Evolutionary conservation across 2,888 invertebrate species (phyloP).

Genomic region (Galerucella nymphaeae): DNA sequence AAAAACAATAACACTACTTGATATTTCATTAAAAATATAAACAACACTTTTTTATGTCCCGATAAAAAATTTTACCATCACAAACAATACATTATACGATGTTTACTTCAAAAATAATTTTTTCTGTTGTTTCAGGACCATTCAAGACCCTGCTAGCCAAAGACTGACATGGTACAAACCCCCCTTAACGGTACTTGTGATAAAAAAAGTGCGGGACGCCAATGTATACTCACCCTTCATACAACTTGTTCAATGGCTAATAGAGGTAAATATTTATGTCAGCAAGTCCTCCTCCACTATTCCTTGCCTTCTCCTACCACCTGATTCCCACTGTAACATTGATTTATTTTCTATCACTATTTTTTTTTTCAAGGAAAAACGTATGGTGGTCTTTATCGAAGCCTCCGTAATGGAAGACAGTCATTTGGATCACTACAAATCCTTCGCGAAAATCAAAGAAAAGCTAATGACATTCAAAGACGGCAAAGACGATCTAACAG

Average conservation of each 20-base stretch:
- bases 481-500: slow-evolving; percentile 93
- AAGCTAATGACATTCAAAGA: slow-evolving; percentile 89
- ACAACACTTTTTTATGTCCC: too few relatives aligned
- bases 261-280: slow-evolving; percentile 75
- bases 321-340: too few relatives aligned
- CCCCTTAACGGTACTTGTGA: slow-evolving; percentile 94
- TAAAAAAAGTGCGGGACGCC: slow-evolving; percentile 95
- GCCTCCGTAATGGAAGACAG: slow-evolving; percentile 89
- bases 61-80: too few relatives aligned
- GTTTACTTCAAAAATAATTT: background rate
- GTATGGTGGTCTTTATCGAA: slow-evolving; percentile 96
- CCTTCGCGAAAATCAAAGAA: slow-evolving; percentile 82
- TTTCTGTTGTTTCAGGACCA: slow-evolving; percentile 75
- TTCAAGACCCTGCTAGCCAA: slow-evolving; percentile 97
- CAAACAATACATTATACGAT: too few relatives aligned
- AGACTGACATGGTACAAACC: slow-evolving; percentile 97
- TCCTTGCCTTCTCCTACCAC: too few relatives aligned
- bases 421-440: slow-evolving; percentile 77
- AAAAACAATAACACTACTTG: too few relatives aligned
- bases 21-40: too few relatives aligned
- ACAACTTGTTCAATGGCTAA: slow-evolving; percentile 92
- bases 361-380: slow-evolving; percentile 77
- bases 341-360: too few relatives aligned
- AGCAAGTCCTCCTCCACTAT: too few relatives aligned
- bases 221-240: slow-evolving; percentile 91